A percentile compares a stretch with the other conserved stretches of the same genome.
These are phyloP conservation scores for Coptodon bakossiorum DNA, from an alignment of 2,113 vertebrate genomes.

Conservation along the genomic window DNA sequence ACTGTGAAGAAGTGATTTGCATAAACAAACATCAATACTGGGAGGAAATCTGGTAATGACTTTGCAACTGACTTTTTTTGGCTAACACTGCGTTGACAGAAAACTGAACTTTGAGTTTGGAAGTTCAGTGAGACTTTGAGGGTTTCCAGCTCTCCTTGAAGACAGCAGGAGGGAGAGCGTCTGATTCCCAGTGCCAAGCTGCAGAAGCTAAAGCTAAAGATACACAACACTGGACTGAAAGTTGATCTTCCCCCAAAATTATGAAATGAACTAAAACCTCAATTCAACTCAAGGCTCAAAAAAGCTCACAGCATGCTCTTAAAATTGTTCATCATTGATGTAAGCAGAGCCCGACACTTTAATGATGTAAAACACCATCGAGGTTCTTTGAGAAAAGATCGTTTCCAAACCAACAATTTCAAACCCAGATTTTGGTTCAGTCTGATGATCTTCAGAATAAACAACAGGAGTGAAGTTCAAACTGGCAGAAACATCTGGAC, in stretches of 20 bases:
- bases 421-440: background rate
- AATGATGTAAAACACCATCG: background rate
- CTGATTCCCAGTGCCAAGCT: background rate
- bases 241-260: background rate
- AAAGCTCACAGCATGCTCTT: background rate
- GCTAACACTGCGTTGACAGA: background rate
- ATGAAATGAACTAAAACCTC: background rate
- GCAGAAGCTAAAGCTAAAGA: background rate
- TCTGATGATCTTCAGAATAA: background rate
- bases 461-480: background rate
- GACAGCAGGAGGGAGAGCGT: background rate
- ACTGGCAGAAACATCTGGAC: slow-evolving; percentile 6
- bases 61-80: background rate
- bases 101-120: background rate
- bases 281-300: background rate
- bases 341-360: background rate
- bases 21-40: background rate
- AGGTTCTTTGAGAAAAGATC: background rate
- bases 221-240: background rate
- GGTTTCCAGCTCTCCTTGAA: background rate
- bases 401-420: background rate
- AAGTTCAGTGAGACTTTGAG: background rate
- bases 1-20: background rate
- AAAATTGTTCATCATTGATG: background rate
- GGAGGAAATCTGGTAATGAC: background rate